Conservation (phyloP, 1,140 invertebrate species). For the Aphaenogaster floridana region DNA sequence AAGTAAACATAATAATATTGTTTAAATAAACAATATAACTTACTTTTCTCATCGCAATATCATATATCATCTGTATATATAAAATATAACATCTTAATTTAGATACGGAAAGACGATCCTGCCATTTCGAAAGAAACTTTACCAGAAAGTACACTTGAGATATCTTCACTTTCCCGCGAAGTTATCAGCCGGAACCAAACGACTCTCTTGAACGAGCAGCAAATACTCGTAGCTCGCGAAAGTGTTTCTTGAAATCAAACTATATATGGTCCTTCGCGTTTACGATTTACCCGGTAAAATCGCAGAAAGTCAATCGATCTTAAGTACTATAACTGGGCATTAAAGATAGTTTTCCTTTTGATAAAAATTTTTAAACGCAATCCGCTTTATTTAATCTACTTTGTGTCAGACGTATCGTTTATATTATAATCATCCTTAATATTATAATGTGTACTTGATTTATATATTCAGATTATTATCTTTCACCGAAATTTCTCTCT, state of each 20-base stretch:
- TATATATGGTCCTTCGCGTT: conserved; percentile 39
- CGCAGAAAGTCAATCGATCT: background rate
- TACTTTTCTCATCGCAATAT: background rate
- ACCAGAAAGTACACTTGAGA: conserved; percentile 45
- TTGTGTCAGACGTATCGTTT: background rate
- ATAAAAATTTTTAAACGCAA: background rate
- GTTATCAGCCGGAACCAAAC: conserved; percentile 62
- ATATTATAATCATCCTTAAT: background rate
- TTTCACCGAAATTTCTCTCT: conserved; percentile 4
- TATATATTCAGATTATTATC: conserved; percentile 1
- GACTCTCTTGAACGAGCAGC: conserved; percentile 53
- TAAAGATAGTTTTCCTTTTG: background rate
- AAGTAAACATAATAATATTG: conserved; percentile 9
- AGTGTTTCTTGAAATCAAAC: conserved; percentile 67
- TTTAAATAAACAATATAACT: background rate
- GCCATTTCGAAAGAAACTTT: conserved; percentile 47
- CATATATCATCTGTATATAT: background rate
- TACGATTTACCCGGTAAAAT: background rate
- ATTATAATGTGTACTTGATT: background rate
- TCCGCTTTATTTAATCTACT: background rate
- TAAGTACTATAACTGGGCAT: background rate
- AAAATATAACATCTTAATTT: background rate
- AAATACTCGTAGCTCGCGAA: conserved; percentile 52
- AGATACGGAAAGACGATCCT: background rate
- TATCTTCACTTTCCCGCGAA: conserved; percentile 26